Conservation (phyloP, 2,113 vertebrate genomes). For the Ranitomeya imitator region DNA sequence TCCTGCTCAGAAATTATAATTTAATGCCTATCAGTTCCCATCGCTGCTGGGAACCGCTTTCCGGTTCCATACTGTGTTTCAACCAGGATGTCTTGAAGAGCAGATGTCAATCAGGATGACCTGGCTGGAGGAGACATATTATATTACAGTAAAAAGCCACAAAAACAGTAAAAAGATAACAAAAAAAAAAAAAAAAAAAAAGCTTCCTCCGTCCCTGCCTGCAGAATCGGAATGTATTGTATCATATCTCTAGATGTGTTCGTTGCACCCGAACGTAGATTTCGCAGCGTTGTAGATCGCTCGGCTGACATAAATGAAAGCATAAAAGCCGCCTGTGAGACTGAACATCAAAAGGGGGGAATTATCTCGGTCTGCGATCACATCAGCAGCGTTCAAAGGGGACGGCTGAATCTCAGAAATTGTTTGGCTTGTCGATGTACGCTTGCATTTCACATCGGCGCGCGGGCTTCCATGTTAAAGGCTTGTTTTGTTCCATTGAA, state of each 20-base stretch:
- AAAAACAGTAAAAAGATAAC: not conserved
- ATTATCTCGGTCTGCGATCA: slow-evolving; percentile 72
- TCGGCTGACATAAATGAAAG: slow-evolving; percentile 62
- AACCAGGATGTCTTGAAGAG: slow-evolving; percentile 28
- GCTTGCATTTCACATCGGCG: slow-evolving; percentile 68
- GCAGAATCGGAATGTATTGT: slow-evolving; percentile 20
- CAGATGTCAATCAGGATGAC: slow-evolving; percentile 52
- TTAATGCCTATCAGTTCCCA: not conserved
- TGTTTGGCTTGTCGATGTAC: slow-evolving; percentile 66
- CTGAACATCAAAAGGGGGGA: slow-evolving; percentile 67
- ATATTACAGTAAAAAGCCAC: slow-evolving; percentile 42
- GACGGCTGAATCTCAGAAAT: slow-evolving; percentile 69
- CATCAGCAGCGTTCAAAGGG: slow-evolving; percentile 68
- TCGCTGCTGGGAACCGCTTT: too few species aligned
- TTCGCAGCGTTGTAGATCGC: slow-evolving; percentile 60
- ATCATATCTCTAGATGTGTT: slow-evolving; percentile 50
- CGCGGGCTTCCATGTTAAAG: slow-evolving; percentile 65
- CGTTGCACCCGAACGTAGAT: slow-evolving; percentile 59
- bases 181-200: not conserved
- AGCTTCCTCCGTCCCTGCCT: not conserved
- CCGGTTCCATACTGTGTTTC: not conserved
- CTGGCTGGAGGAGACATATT: slow-evolving; percentile 25
- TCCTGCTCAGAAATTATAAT: not conserved
- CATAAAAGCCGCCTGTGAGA: slow-evolving; percentile 70
- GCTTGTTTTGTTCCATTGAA: slow-evolving; percentile 67